Conservation (phyloP, 2,888 invertebrate species). For the Geophilus truncorum region DNA sequence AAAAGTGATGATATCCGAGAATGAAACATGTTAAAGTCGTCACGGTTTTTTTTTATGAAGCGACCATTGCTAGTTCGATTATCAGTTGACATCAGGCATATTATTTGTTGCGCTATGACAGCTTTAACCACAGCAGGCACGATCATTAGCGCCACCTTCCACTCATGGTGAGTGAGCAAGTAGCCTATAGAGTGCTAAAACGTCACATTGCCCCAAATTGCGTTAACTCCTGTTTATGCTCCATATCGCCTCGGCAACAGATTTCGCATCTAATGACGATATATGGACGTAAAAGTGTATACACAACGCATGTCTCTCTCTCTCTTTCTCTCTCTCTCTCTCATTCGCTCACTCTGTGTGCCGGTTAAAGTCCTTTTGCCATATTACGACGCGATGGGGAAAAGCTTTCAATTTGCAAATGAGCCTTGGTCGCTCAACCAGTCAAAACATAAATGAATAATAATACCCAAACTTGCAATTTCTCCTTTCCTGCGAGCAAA, state of each 20-base stretch:
- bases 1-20: background rate
- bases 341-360: too few species aligned
- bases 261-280: conserved; percentile 32
- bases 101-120: conserved; percentile 7
- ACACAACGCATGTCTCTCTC: conserved; percentile 8
- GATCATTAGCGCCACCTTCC: conserved; percentile 21
- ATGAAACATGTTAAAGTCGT: background rate
- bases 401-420: conserved; percentile 31
- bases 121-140: conserved; percentile 19
- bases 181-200: conserved; percentile 28
- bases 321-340: background rate
- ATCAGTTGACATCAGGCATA: conserved; percentile 9
- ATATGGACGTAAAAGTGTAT: conserved; percentile 23
- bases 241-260: conserved; percentile 33
- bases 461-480: background rate
- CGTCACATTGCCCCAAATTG: conserved; percentile 33
- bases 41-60: background rate
- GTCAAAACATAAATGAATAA: conserved; percentile 23
- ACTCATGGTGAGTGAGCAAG: conserved; percentile 7
- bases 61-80: background rate
- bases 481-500: background rate
- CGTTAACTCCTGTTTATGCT: conserved; percentile 34
- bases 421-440: conserved; percentile 19
- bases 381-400: conserved; percentile 11
- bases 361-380: conserved; percentile 1